Evolutionary conservation across 2,888 invertebrate genomes (phyloP), one percentile per base, ranked within the genome.

Genomic region (Stenichneumon culpator): DNA sequence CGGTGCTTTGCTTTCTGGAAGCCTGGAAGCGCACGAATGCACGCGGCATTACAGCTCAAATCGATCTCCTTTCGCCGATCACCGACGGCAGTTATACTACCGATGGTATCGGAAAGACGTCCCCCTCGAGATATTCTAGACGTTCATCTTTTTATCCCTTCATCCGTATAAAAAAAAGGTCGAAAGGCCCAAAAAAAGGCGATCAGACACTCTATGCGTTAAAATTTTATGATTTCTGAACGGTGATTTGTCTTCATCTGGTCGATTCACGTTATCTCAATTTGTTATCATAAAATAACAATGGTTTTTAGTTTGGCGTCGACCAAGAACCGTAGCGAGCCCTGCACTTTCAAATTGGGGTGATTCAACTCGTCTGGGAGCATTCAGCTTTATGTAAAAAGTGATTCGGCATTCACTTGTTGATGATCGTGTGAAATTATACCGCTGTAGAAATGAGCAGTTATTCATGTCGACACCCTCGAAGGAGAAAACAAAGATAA

Each of bases 281-380:
- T 89, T 85, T 79, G 79, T 86, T 84, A 83, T 89, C 90, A 87
- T 87, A 87, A 89, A 87, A 39, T 57, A 87, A 90, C 89, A 90
- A 90, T 89, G 87, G 88, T 79, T 80, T 86, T 77, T 86, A 6
- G 86, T 86, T 86, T 84, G 84, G 73, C 83, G 82, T 83, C 84
- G 78, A 82, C 86, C 63, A 54, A 39, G 63, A 36, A 44, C n/a
- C 22, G 19, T 32, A 73, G 78, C 78, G 47, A 72, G 60, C 50
- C 50, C 60, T 68, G n/a, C 36, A 54, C 44, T 22, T 60, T 63
- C 14, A 44, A 22, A 54, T 22, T 65, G 16, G 70, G 50, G 63
- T 19, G 70, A 44, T 73, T 52, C 68, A 50, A 52, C 47, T 57
- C 87, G 86, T 1, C 44, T 86, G 90, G 90, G 90, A 90, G 89